Evolutionary conservation across 1,140 invertebrate species (phyloP).

Genomic region (Drosophila kanapiae): DNA sequence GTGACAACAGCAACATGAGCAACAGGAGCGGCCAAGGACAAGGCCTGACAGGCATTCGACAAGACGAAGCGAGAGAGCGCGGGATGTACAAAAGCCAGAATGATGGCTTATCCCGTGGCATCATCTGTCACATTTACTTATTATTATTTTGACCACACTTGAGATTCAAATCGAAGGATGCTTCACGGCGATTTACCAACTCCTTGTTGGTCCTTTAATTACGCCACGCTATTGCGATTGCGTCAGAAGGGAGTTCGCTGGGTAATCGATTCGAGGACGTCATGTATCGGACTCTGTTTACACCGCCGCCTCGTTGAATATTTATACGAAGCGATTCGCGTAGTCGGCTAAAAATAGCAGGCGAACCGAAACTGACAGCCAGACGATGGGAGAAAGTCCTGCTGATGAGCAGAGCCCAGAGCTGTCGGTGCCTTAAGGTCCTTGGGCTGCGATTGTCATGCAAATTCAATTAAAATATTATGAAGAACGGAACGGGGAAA

Average conservation of each 20-base stretch:
- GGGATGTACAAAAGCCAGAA: constrained; percentile 41
- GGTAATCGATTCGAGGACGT: constrained; percentile 54
- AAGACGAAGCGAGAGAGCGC: constrained; percentile 15
- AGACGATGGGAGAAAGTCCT: constrained; percentile 22
- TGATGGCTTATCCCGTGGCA: constrained; percentile 35
- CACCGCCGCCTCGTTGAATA: constrained; percentile 55
- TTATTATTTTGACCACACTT: constrained; percentile 45
- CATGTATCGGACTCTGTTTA: constrained; percentile 65
- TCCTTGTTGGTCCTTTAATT: constrained; percentile 71
- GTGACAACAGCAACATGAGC: constrained; percentile 33
- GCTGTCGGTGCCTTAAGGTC: constrained; percentile 33
- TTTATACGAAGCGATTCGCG: constrained; percentile 65
- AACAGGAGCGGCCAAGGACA: constrained; percentile 57
- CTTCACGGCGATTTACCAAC: constrained; percentile 66
- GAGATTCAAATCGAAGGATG: constrained; percentile 60
- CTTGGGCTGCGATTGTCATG: constrained; percentile 66
- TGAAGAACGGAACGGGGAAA: constrained; percentile 20
- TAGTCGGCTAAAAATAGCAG: constrained; percentile 67
- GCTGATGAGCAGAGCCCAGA: constrained; percentile 21
- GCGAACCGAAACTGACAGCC: constrained; percentile 22
- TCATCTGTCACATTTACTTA: constrained; percentile 58
- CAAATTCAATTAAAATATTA: constrained; percentile 80
- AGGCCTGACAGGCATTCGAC: constrained; percentile 63
- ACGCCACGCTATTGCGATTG: constrained; percentile 52
- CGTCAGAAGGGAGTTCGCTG: constrained; percentile 49